Evolutionary conservation across 2,888 invertebrate species (phyloP).

Genomic region (Perizoma affinitatum): DNA sequence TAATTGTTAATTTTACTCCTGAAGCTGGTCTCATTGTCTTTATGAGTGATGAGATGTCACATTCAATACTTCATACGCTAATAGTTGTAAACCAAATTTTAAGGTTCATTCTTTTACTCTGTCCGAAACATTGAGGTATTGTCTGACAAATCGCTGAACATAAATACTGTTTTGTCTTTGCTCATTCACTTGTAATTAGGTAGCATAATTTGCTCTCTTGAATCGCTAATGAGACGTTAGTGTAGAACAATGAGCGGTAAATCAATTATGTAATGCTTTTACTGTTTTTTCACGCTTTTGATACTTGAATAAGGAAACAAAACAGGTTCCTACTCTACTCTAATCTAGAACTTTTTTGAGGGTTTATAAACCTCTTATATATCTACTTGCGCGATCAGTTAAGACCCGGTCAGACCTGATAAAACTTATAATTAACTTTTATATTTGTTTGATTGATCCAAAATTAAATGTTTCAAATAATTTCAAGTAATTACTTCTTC

Average conservation of each 20-base stretch:
- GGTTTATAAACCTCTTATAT: too few relatives aligned
- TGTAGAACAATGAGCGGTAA: constrained; percentile 72
- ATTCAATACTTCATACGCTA: constrained; percentile 61
- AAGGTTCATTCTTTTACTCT: constrained; percentile 66
- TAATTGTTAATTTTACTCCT: constrained; percentile 76
- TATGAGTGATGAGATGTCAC: constrained; percentile 61
- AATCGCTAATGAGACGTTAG: constrained; percentile 76
- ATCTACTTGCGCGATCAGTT: too few relatives aligned
- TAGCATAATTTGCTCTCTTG: constrained; percentile 82
- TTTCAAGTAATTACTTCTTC: too few relatives aligned
- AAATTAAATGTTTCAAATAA: too few relatives aligned
- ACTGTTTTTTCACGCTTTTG: constrained; percentile 56
- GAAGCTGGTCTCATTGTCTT: constrained; percentile 63
- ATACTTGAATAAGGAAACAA: constrained; percentile 45
- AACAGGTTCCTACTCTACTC: too few relatives aligned
- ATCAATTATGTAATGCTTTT: constrained; percentile 70
- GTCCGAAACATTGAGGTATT: constrained; percentile 77
- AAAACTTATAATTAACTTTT: too few relatives aligned
- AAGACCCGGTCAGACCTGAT: neutral
- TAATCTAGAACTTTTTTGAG: too few relatives aligned
- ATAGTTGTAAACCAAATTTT: constrained; percentile 75
- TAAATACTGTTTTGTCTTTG: constrained; percentile 81
- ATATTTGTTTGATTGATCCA: too few relatives aligned
- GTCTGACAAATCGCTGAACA: constrained; percentile 81
- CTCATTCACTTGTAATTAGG: constrained; percentile 79